Percentiles rank a stretch among this genome's conserved stretches.
phyloP scores from a whole-genome alignment of 2,888 invertebrate species.

The Pristionchus fissidentatus region DNA sequence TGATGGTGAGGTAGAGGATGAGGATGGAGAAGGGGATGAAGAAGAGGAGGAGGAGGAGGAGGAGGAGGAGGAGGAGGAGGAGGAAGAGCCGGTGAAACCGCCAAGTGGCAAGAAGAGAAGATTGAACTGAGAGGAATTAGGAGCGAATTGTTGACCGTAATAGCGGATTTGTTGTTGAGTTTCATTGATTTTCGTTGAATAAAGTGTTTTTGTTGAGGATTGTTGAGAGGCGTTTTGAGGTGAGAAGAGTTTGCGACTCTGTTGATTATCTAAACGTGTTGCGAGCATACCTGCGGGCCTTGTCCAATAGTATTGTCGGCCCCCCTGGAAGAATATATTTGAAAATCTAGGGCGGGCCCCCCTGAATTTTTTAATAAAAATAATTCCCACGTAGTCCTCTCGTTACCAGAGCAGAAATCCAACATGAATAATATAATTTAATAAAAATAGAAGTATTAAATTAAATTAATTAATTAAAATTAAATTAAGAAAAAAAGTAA shows the following conservation, averaged over 20 bases:
- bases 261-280: background rate
- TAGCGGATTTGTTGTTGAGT: constrained; percentile 28
- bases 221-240: background rate
- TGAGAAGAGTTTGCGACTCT: background rate
- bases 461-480: no score
- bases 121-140: constrained; percentile 15
- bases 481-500: no score
- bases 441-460: no score
- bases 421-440: no score
- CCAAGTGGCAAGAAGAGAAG: constrained; percentile 36
- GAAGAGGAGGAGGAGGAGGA: constrained; percentile 21
- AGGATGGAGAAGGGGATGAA: constrained; percentile 13
- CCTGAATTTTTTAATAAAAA: no score
- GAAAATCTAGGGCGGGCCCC: no score
- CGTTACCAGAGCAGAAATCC: no score
- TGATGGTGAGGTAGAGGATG: background rate
- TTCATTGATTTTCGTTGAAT: constrained; percentile 18
- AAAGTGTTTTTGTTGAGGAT: constrained; percentile 22
- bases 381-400: no score
- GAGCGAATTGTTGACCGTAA: background rate
- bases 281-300: no score
- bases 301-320: no score
- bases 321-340: no score
- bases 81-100: constrained; percentile 36
- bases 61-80: constrained; percentile 29